Evolutionary conservation across 2,888 invertebrate genomes (phyloP).

Genomic region (Incurvaria masculella): DNA sequence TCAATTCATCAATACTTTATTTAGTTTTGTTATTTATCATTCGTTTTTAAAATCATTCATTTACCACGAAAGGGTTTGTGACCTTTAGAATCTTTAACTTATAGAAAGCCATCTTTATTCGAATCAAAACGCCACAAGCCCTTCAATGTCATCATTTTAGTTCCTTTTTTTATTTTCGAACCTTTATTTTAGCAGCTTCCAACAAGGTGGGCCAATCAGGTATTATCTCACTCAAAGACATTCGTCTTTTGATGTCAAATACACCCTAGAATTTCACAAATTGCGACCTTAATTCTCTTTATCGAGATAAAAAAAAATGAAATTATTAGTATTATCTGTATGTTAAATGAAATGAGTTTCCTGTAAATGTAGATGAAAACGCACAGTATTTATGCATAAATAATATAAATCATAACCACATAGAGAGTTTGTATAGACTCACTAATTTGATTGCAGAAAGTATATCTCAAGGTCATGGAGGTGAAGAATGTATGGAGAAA

Average conservation of each 20-base stretch:
- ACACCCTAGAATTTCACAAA: slow-evolving; percentile 59
- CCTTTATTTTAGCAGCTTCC: slow-evolving; percentile 64
- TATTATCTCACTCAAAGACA: slow-evolving; percentile 68
- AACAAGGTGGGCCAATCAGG: slow-evolving; percentile 76
- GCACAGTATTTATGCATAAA: too few relatives aligned
- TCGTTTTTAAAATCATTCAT: slow-evolving; percentile 25
- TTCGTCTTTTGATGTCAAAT: slow-evolving; percentile 65
- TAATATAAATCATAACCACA: too few relatives aligned
- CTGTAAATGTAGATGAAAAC: too few relatives aligned
- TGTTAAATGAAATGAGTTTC: too few relatives aligned
- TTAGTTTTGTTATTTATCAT: slow-evolving; percentile 6
- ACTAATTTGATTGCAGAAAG: too few relatives aligned
- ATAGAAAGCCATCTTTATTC: slow-evolving; percentile 25
- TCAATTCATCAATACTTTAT: not conserved
- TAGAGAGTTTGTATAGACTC: too few relatives aligned
- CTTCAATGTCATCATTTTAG: slow-evolving; percentile 29
- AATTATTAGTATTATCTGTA: not conserved
- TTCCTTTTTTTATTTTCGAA: slow-evolving; percentile 53
- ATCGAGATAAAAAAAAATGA: not conserved
- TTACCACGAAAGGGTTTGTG: slow-evolving; percentile 31
- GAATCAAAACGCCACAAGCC: too few relatives aligned
- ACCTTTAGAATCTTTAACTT: slow-evolving; percentile 26
- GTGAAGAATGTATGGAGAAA: too few relatives aligned
- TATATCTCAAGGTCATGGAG: too few relatives aligned
- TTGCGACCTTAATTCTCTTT: not conserved